Evolutionary conservation across 2,113 vertebrate genomes (phyloP).

Genomic region (Hydrochoerus hydrochaeris): DNA sequence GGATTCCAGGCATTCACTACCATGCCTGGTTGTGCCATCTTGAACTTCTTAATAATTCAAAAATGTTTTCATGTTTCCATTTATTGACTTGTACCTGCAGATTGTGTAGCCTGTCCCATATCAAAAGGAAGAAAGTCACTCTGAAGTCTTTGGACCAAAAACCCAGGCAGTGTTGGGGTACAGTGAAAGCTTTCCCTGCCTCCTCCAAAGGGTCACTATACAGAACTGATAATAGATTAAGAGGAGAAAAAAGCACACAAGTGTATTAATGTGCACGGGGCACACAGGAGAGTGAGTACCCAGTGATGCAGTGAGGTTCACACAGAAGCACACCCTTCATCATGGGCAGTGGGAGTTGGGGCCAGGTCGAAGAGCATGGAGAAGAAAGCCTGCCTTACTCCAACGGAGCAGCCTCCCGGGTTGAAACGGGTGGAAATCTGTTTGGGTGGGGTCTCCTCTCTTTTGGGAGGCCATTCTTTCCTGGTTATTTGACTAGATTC

Average conservation of each 20-base stretch:
- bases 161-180: background rate
- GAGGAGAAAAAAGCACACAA: background rate
- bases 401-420: background rate
- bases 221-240: background rate
- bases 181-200: background rate
- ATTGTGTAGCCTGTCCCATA: background rate
- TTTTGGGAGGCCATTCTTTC: background rate
- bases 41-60: constrained; percentile 14
- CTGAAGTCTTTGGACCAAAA: background rate
- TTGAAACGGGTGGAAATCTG: background rate
- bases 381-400: background rate
- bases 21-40: background rate
- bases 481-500: background rate
- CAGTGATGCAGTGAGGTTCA: background rate
- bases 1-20: too few relatives aligned
- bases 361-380: background rate
- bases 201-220: background rate
- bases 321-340: background rate
- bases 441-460: background rate
- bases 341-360: background rate
- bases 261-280: background rate
- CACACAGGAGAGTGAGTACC: background rate
- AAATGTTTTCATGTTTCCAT: background rate
- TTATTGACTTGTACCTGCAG: background rate
- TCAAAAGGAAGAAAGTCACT: background rate